Conservation (phyloP, 1,140 invertebrate genomes). For the Paraescarpia echinospica region DNA sequence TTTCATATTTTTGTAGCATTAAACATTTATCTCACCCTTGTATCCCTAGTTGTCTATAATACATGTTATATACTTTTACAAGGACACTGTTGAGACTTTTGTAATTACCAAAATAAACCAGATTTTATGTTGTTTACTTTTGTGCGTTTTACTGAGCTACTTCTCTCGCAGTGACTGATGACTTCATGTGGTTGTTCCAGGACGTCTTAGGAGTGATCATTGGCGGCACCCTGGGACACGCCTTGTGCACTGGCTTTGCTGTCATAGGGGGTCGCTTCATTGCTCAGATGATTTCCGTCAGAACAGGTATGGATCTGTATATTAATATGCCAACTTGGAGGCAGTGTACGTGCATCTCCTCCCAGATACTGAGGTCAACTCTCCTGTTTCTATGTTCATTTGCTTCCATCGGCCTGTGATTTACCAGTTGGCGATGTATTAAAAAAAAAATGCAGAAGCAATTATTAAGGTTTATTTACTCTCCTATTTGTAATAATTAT, state of each 20-base stretch:
- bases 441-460: neutral
- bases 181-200: conserved; percentile 57
- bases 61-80: too few relatives aligned
- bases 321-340: neutral
- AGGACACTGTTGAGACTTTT: neutral
- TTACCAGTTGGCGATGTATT: too few relatives aligned
- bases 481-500: neutral
- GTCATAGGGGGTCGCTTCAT: conserved; percentile 94
- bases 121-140: neutral
- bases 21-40: too few relatives aligned
- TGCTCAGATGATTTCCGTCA: conserved; percentile 91
- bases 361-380: too few relatives aligned
- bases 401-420: too few relatives aligned
- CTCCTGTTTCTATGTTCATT: too few relatives aligned
- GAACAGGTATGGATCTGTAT: conserved; percentile 69
- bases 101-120: neutral
- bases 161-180: neutral
- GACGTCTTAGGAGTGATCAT: conserved; percentile 89
- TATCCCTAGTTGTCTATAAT: too few relatives aligned
- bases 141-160: neutral
- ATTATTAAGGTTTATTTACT: neutral
- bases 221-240: conserved; percentile 91
- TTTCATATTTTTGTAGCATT: too few relatives aligned
- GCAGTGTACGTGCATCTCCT: neutral
- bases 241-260: conserved; percentile 92